These are phyloP conservation scores for Eumeta japonica DNA, from an alignment of 1,140 invertebrate genomes.

Conservation along the genomic window DNA sequence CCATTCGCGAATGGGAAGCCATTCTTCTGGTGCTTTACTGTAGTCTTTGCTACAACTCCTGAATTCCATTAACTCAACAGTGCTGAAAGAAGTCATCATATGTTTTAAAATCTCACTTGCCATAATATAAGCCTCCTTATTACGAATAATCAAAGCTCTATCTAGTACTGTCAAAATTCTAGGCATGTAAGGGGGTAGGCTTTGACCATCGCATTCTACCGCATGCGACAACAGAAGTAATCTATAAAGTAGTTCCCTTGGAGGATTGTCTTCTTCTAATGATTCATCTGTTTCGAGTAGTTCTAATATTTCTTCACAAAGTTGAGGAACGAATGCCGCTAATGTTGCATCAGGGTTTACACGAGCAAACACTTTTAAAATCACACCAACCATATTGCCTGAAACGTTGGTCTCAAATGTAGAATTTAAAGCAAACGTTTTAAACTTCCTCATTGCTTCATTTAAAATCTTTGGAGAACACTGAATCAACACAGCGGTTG, in stretches of 20 bases:
- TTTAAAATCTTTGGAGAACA: conserved; percentile 60
- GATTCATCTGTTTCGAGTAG: conserved; percentile 59
- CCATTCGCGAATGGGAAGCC: conserved; percentile 83
- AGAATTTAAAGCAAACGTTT: conserved; percentile 68
- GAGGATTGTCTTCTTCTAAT: conserved; percentile 69
- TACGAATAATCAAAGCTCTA: conserved; percentile 63
- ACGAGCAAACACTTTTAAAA: conserved; percentile 70
- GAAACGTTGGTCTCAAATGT: conserved; percentile 82
- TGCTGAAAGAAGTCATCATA: conserved; percentile 32
- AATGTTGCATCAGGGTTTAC: conserved; percentile 69
- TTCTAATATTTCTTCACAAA: conserved; percentile 59
- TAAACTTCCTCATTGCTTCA: conserved; percentile 72
- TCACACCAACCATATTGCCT: conserved; percentile 71
- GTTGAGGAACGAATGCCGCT: conserved; percentile 69
- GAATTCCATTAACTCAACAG: conserved; percentile 64
- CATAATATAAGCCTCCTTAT: conserved; percentile 61
- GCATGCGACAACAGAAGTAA: conserved; percentile 74
- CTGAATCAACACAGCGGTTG: conserved; percentile 64
- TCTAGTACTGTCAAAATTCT: conserved; percentile 63
- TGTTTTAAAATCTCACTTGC: conserved; percentile 52
- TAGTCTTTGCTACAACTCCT: conserved; percentile 63
- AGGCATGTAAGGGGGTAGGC: conserved; percentile 64
- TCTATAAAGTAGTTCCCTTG: conserved; percentile 78
- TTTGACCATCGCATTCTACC: conserved; percentile 62
- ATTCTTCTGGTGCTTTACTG: conserved; percentile 66